Conservation (phyloP, 2,888 invertebrate species). For the Argyra leucocephala region DNA sequence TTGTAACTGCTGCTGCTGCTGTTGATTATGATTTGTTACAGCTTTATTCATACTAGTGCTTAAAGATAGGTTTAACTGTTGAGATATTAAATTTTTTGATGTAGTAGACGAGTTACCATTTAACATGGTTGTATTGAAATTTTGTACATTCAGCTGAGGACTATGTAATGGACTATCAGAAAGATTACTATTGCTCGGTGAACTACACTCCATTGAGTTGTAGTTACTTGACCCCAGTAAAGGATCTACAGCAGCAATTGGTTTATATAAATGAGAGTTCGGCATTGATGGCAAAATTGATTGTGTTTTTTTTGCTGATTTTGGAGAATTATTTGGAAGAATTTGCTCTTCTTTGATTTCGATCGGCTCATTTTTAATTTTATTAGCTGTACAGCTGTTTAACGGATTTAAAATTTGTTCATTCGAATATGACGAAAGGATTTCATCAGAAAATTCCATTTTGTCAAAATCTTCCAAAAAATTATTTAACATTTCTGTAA, state of each 20-base stretch:
- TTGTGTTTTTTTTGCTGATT: not conserved
- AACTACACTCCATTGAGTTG: slow-evolving; percentile 23
- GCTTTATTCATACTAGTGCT: not conserved
- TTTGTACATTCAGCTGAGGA: slow-evolving; percentile 20
- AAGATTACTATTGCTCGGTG: slow-evolving; percentile 16
- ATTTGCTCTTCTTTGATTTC: slow-evolving; percentile 13
- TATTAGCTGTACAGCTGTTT: slow-evolving; percentile 8
- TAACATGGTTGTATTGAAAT: slow-evolving; percentile 8
- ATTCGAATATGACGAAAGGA: slow-evolving; percentile 25
- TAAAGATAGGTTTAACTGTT: not conserved
- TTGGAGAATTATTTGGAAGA: slow-evolving; percentile 16
- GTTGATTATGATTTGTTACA: not conserved
- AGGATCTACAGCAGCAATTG: slow-evolving; percentile 29
- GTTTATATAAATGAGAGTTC: slow-evolving; percentile 30
- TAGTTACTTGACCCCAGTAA: slow-evolving; percentile 33
- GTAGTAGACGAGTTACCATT: not conserved
- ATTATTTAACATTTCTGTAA: slow-evolving; percentile 35
- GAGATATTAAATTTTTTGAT: not conserved
- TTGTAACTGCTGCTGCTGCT: slow-evolving; percentile 8
- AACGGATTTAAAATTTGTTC: slow-evolving; percentile 16
- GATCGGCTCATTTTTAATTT: slow-evolving; percentile 28
- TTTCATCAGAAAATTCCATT: slow-evolving; percentile 31
- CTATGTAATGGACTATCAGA: slow-evolving; percentile 12
- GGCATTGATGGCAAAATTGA: slow-evolving; percentile 11
- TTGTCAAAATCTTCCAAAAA: slow-evolving; percentile 38